These are phyloP conservation scores for Hirudo medicinalis DNA, from an alignment of 1,140 invertebrate genomes.

Conservation along the genomic window DNA sequence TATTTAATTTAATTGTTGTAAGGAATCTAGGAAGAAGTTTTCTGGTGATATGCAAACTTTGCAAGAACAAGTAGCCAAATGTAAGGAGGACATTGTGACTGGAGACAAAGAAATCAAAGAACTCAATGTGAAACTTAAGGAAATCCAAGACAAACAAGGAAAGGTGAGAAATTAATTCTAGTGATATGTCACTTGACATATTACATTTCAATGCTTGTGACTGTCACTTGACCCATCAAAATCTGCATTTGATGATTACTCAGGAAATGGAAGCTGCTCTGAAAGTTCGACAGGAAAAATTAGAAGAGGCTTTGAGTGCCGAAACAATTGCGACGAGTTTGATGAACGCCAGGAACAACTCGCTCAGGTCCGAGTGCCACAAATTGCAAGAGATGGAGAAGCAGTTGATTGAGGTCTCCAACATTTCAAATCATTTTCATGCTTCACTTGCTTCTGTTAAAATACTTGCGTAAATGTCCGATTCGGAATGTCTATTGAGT, in stretches of 20 bases:
- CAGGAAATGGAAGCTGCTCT: conserved; percentile 57
- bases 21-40: conserved; percentile 45
- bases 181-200: too few relatives aligned
- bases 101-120: conserved; percentile 39
- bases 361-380: conserved; percentile 55
- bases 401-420: conserved; percentile 50
- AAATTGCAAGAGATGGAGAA: conserved; percentile 55
- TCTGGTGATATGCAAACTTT: conserved; percentile 41
- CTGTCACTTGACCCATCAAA: too few relatives aligned
- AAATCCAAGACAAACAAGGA: conserved; percentile 38
- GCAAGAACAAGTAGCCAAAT: conserved; percentile 39
- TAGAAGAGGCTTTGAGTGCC: conserved; percentile 53
- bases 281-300: conserved; percentile 50
- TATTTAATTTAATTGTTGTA: conserved; percentile 15
- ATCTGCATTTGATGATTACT: not conserved
- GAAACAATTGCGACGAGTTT: conserved; percentile 56
- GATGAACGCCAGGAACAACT: conserved; percentile 55
- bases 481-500: conserved; percentile 1
- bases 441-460: too few relatives aligned
- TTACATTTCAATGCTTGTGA: too few relatives aligned
- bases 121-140: conserved; percentile 41
- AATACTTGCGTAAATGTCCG: too few relatives aligned
- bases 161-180: conserved; percentile 32
- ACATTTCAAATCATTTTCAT: too few relatives aligned
- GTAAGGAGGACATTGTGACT: conserved; percentile 32